Evolutionary conservation across 2,888 invertebrate genomes (phyloP), one percentile per base, ranked within the genome.

Genomic region (Omphaloscelis lunosa): DNA sequence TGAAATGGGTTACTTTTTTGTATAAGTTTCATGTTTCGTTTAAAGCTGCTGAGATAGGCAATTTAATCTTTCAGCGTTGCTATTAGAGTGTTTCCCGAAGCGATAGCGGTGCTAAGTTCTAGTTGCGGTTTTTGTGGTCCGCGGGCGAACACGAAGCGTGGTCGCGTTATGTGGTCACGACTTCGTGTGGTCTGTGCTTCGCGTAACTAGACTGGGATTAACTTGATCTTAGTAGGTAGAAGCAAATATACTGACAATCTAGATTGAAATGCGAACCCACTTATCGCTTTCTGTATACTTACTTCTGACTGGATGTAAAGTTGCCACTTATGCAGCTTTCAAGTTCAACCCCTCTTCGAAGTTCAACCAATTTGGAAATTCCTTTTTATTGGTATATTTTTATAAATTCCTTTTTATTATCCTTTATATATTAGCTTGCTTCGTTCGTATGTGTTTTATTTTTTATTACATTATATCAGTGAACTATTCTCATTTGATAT

Each of bases 1-100:
- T 93, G 94, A 95, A 93, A 93, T 93, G 93, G 94, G 93, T 93
- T 89, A 85, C 87, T 90, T 94, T 94, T 93, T 94, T 94, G 89
- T 92, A 88, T 80, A 66, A 83, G 88, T 89, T 90, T 91, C 89
- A 87, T 90, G 89, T 93, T 91, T 90, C 90, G 85, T 89, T 88
- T 86, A 80, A 70, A 82, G 76, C 80, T 84, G 81, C 74, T 83
- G 87, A 84, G 90, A 88, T 78, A 80, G 86, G 89, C 90, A 89
- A 91, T 91, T 92, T 91, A 81, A 87, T 89, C 85, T 88, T 90
- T 91, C 89, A 86, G 87, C 88, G 79, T 81, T 78, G 88, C 87
- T 86, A 90, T 91, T 91, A 90, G 84, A 86, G 79, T 72, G 87
- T 89, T 87, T 90, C 89, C 88, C 84, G 85, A 78, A 90, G 90